These are phyloP conservation scores for Ophioninae sp. DNA, from an alignment of 2,888 invertebrate species.

Conservation along the genomic window DNA sequence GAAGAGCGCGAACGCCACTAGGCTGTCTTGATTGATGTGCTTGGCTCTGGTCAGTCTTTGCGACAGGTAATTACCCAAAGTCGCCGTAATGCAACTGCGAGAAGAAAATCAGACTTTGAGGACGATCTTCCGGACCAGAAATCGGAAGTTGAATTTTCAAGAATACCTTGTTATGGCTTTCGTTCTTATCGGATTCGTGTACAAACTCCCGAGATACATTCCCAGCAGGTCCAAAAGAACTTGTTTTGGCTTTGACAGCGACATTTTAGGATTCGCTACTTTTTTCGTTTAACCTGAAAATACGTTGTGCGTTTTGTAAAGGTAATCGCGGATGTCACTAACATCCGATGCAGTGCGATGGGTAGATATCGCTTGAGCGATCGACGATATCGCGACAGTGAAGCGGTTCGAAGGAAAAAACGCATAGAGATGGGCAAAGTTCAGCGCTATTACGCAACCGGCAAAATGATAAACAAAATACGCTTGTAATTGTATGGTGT, in stretches of 20 bases:
- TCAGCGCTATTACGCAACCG: neutral
- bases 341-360: neutral
- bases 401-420: neutral
- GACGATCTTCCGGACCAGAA: slow-evolving; percentile 15
- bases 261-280: slow-evolving; percentile 80
- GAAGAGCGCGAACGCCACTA: slow-evolving; percentile 88
- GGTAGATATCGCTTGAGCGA: neutral
- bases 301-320: neutral
- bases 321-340: neutral
- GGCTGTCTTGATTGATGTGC: slow-evolving; percentile 85
- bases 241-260: slow-evolving; percentile 85
- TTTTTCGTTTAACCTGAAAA: neutral
- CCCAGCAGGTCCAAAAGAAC: slow-evolving; percentile 85
- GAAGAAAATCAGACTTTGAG: neutral
- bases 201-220: slow-evolving; percentile 89
- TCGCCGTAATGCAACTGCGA: slow-evolving; percentile 87
- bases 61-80: slow-evolving; percentile 88
- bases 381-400: neutral
- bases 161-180: slow-evolving; percentile 90
- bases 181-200: slow-evolving; percentile 88
- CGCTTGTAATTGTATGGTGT: too few species aligned
- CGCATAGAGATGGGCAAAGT: neutral
- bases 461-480: too few species aligned
- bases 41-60: slow-evolving; percentile 87
- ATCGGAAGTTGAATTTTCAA: neutral